These are phyloP conservation scores for Cygnus atratus DNA, from an alignment of 2,113 vertebrate species.

Conservation along the genomic window DNA sequence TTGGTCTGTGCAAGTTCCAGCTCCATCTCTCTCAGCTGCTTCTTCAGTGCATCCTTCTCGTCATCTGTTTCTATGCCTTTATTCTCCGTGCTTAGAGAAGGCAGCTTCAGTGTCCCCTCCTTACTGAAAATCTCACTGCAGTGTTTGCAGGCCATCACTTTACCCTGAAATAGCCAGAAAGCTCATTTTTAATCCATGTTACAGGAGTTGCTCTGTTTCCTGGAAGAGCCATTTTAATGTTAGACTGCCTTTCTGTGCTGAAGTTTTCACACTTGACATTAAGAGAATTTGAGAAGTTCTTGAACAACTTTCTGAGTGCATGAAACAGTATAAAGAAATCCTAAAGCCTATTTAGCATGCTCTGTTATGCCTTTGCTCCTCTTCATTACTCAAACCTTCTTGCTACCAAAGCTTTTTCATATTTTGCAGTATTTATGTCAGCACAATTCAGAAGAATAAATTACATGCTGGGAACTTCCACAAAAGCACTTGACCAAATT, in stretches of 20 bases:
- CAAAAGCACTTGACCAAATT: background rate
- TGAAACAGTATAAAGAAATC: background rate
- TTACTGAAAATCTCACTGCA: constrained; percentile 94
- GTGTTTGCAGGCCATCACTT: constrained; percentile 92
- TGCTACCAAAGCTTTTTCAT: background rate
- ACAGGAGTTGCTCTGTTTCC: background rate
- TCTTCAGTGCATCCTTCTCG: constrained; percentile 93
- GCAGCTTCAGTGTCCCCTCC: constrained; percentile 83
- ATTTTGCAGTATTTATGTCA: background rate
- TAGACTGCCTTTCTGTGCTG: background rate
- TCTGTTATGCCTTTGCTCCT: background rate
- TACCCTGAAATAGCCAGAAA: constrained; percentile 81
- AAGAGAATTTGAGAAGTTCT: background rate
- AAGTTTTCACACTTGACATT: background rate
- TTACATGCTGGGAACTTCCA: background rate
- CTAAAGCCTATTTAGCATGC: background rate
- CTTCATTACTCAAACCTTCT: background rate
- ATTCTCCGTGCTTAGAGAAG: constrained; percentile 73
- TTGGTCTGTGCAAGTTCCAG: constrained; percentile 99
- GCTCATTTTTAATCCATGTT: background rate
- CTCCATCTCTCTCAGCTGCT: constrained; percentile 95
- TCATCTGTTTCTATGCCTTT: constrained; percentile 82
- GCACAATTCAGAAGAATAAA: background rate
- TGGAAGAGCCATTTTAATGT: background rate
- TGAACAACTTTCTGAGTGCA: background rate